These are phyloP conservation scores for Bambusicola thoracicus DNA, from an alignment of 2,113 vertebrate species.

Conservation along the genomic window DNA sequence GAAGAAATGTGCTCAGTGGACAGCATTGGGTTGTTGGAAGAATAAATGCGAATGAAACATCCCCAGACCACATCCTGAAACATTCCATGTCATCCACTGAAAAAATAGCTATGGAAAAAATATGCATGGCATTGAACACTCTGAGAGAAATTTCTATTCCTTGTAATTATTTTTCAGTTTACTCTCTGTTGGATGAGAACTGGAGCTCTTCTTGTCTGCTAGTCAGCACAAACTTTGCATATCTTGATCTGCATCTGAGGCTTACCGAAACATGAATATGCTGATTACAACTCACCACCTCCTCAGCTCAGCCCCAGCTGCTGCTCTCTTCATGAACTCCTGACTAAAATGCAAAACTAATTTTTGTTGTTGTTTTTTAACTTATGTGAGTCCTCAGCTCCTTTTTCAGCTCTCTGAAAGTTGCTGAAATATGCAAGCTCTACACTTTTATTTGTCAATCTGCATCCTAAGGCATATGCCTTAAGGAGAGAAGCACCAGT, in stretches of 20 bases:
- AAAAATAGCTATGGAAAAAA: neutral
- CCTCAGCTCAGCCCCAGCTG: slow-evolving; percentile 35
- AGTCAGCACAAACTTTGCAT: slow-evolving; percentile 50
- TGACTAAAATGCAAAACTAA: neutral
- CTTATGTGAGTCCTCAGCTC: neutral
- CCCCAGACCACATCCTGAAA: neutral
- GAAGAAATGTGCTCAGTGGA: neutral
- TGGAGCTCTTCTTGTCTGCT: neutral
- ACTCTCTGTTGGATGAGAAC: neutral
- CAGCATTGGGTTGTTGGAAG: neutral
- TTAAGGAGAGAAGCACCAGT: neutral
- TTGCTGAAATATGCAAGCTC: neutral
- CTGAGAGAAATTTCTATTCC: slow-evolving; percentile 1
- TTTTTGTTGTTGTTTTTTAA: neutral
- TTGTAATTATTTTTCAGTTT: slow-evolving; percentile 29
- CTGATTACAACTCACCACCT: slow-evolving; percentile 4
- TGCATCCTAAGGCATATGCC: neutral
- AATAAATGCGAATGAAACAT: neutral
- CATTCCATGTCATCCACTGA: neutral
- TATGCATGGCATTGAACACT: neutral
- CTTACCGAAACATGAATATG: slow-evolving; percentile 22
- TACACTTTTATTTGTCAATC: neutral
- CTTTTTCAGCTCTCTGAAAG: neutral
- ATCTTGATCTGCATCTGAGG: slow-evolving; percentile 48
- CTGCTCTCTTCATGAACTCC: neutral